Evolutionary conservation across 1,140 invertebrate species (phyloP).

Genomic region (Trachymyrmex cornetzi): DNA sequence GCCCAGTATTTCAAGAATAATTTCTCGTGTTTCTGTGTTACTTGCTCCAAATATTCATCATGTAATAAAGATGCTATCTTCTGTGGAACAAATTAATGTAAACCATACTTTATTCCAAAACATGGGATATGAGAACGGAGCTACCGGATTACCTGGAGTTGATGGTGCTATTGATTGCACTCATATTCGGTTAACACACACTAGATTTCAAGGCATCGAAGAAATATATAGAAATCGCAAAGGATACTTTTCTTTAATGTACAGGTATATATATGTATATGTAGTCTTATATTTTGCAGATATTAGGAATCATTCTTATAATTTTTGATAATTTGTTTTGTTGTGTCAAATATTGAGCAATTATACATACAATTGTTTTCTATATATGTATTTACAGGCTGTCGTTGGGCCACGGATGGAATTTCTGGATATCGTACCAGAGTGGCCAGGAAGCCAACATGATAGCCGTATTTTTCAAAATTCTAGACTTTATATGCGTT

Average conservation of each 20-base stretch:
- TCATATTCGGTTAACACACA: not conserved
- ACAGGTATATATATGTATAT: slow-evolving; percentile 63
- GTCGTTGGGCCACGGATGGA: no score
- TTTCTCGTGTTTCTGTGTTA: slow-evolving; percentile 3
- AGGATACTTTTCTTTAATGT: slow-evolving; percentile 26
- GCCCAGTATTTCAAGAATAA: not conserved
- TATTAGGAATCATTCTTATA: slow-evolving; percentile 56
- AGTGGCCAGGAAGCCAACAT: no score
- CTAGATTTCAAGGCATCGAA: not conserved
- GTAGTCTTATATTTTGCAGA: no score
- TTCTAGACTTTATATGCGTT: slow-evolving; percentile 38
- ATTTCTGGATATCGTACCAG: no score
- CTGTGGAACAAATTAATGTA: not conserved
- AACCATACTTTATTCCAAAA: not conserved
- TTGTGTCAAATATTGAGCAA: no score
- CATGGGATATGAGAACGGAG: not conserved
- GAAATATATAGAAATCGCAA: slow-evolving; percentile 27
- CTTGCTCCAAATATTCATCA: not conserved
- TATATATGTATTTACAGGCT: slow-evolving; percentile 6
- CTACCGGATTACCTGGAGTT: not conserved
- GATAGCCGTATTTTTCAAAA: not conserved
- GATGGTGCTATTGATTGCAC: slow-evolving; percentile 8
- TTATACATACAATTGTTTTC: no score
- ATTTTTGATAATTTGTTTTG: slow-evolving; percentile 20
- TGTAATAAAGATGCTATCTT: not conserved